Base-by-base conservation (phyloP, 2,113 vertebrate genomes). In the Plestiodon gilberti region DNA sequence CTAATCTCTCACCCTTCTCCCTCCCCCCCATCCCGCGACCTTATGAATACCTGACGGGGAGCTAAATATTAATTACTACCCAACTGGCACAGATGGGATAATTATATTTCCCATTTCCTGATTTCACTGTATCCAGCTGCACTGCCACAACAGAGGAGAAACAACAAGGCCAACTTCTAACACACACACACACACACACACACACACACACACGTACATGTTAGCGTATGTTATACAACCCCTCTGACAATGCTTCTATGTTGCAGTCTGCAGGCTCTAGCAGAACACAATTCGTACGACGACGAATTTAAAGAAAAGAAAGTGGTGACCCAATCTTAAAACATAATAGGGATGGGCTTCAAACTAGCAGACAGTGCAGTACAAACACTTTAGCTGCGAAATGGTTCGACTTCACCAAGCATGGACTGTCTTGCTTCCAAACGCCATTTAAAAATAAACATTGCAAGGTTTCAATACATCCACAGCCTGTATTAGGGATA, bases 11-110 rank as follows among this genome's bases (percentile, higher is more conserved):
- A 92, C 87, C 88, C 81, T 79, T 84, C 83, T 65, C 76, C 91
- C 91, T 82, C 82, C 83, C 90, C 87, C 69, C 78, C 91, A 91
- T 82, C 82, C 83, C 90, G 86, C 90, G 74, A 86, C 88, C 90
- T 89, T 55, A 74, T 59, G 91, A 84, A 89, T 92, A 91, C 90
- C 88, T 89, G 92, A 93, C 90, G 93, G 84, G 86, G 83, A 94
- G 91, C 84, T 93, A 92, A 85, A 92, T 93, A 91, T 94, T 92
- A 95, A 96, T 94, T 94, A 95, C 84, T 78, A 95, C 88, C 86
- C 91, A 91, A 93, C 80, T 89, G 89, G 93, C 93, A 90, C 14
- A 84, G 85, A 95, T 77, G 82, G 90, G 85, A 95, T 88, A 91
- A 92, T 95, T 92, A 88, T 43, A 90, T 84, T 92, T 76, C 85